Percentiles rank a stretch among this genome's conserved stretches.
phyloP scores from a whole-genome alignment of 2,797 vertebrate genomes.

The Eupleurogrammus muticus region DNA sequence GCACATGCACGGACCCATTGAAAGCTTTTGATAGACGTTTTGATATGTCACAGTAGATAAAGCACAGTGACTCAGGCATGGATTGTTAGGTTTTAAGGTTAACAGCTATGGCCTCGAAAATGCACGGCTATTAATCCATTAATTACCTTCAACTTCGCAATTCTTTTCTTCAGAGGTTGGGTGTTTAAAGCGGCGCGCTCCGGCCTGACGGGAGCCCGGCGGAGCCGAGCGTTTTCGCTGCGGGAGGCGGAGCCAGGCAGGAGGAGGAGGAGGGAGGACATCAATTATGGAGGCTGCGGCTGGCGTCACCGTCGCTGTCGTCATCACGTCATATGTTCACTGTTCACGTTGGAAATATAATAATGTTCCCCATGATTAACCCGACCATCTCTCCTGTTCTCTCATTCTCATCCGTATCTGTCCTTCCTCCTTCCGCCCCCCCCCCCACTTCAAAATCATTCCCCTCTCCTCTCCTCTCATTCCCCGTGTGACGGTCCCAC shows the following conservation, averaged over 20 bases:
- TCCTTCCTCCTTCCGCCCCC: constrained; percentile 22
- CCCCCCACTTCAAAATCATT: constrained; percentile 47
- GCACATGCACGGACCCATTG: neutral
- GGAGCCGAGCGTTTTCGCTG: constrained; percentile 10
- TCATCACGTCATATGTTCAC: constrained; percentile 50
- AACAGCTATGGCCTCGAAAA: constrained; percentile 17
- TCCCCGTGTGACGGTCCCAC: constrained; percentile 68
- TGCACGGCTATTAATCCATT: constrained; percentile 32
- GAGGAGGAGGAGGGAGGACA: constrained; percentile 22
- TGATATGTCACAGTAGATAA: constrained; percentile 1
- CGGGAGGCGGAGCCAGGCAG: no score
- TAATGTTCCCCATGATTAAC: constrained; percentile 55
- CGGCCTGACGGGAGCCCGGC: constrained; percentile 29
- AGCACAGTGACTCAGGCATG: constrained; percentile 5
- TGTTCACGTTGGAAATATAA: constrained; percentile 46
- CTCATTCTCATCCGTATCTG: constrained; percentile 48
- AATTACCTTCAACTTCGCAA: constrained; percentile 12
- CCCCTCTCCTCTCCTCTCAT: constrained; percentile 47
- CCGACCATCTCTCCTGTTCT: constrained; percentile 59
- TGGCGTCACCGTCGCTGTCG: constrained; percentile 26
- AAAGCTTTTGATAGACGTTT: neutral
- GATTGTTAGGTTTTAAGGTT: constrained; percentile 38
- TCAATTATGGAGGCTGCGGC: constrained; percentile 35
- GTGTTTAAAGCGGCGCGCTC: constrained; percentile 22
- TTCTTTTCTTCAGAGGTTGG: constrained; percentile 20